A percentile compares a stretch with the other conserved stretches of the same genome.
Conservation (phyloP, 2,113 vertebrate species). For the Indicator indicator region DNA sequence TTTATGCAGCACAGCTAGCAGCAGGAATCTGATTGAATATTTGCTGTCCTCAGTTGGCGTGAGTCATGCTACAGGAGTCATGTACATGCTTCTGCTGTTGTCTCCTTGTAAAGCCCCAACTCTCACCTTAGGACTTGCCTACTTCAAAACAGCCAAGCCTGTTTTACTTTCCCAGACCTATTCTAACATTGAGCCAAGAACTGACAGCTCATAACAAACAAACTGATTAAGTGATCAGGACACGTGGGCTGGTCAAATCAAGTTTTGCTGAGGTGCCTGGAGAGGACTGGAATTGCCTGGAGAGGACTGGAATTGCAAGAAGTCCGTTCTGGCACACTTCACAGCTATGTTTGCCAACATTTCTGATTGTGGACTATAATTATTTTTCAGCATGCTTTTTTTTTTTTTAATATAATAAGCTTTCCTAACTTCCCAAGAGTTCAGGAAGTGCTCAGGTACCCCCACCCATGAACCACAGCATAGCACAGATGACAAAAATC, state of each 20-base stretch:
- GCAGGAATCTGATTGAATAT: not conserved
- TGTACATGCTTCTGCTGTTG: not conserved
- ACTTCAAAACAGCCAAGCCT: slow-evolving; percentile 1
- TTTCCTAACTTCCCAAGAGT: not conserved
- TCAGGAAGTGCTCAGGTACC: not conserved
- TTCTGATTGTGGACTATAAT: not conserved
- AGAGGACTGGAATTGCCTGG: not conserved
- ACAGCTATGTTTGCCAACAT: not conserved
- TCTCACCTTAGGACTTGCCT: slow-evolving; percentile 9
- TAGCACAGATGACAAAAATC: not conserved
- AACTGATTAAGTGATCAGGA: not conserved
- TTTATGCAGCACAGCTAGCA: not conserved
- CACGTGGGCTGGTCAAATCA: not conserved
- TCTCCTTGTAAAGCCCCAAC: not conserved
- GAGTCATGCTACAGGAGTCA: not conserved
- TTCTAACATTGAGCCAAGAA: slow-evolving; percentile 3
- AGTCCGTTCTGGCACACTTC: not conserved
- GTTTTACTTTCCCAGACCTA: not conserved
- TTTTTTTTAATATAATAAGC: slow-evolving; percentile 16
- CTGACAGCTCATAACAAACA: slow-evolving; percentile 8
- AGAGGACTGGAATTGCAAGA: not conserved
- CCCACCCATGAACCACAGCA: not conserved
- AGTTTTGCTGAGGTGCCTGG: not conserved
- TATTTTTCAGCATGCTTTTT: not conserved
- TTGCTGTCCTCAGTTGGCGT: not conserved